phyloP scores from a whole-genome alignment of 2,888 invertebrate genomes.

The Diarsia dahlii region DNA sequence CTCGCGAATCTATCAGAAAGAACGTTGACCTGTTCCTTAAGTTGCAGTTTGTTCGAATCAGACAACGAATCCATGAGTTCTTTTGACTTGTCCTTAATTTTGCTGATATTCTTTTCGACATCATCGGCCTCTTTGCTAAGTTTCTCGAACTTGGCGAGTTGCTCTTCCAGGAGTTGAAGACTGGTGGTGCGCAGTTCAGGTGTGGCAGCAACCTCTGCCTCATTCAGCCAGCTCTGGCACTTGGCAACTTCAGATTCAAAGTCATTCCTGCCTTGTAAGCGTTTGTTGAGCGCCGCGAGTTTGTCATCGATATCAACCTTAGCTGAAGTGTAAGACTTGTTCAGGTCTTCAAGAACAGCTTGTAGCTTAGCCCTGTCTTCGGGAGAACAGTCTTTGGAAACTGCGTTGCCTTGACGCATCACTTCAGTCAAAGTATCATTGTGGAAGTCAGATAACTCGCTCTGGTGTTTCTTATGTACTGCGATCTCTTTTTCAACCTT shows the following conservation, averaged over 20 bases:
- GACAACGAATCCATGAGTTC: slow-evolving; percentile 95
- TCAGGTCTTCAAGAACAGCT: slow-evolving; percentile 92
- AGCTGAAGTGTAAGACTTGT: slow-evolving; percentile 93
- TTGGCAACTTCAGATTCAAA: slow-evolving; percentile 96
- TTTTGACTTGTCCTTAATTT: slow-evolving; percentile 95
- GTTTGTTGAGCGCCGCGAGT: slow-evolving; percentile 93
- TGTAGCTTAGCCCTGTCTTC: slow-evolving; percentile 92
- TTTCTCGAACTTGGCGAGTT: slow-evolving; percentile 96
- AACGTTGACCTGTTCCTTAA: slow-evolving; percentile 95
- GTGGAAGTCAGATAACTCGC: slow-evolving; percentile 94
- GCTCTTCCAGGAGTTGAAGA: slow-evolving; percentile 96
- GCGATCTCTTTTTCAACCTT: slow-evolving; percentile 96
- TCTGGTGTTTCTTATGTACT: slow-evolving; percentile 94
- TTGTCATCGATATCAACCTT: slow-evolving; percentile 94
- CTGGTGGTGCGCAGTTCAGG: slow-evolving; percentile 95
- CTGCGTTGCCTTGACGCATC: slow-evolving; percentile 93
- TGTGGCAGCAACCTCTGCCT: slow-evolving; percentile 96
- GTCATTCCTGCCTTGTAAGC: slow-evolving; percentile 94
- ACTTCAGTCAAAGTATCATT: slow-evolving; percentile 94
- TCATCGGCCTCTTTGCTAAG: slow-evolving; percentile 94
- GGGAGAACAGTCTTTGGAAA: slow-evolving; percentile 96
- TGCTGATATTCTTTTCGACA: slow-evolving; percentile 93
- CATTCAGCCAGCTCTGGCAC: slow-evolving; percentile 96
- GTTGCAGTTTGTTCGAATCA: slow-evolving; percentile 95
- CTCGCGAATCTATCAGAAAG: slow-evolving; percentile 95